phyloP scores from a whole-genome alignment of 2,888 invertebrate genomes.

The Nephrotoma guestfalica region DNA sequence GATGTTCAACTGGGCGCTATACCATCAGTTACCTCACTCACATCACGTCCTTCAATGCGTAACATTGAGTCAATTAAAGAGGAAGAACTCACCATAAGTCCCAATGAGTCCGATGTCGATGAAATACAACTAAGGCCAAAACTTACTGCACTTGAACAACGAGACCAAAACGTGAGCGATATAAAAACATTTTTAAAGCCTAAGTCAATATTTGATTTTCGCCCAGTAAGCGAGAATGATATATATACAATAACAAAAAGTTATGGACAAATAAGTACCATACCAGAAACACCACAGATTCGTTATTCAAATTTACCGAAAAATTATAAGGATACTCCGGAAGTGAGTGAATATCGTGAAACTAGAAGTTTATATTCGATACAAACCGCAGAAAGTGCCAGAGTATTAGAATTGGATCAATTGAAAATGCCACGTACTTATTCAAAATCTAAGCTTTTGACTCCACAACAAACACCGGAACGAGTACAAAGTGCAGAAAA shows the following conservation, averaged over 20 bases:
- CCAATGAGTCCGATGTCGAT: not conserved
- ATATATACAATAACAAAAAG: slow-evolving; percentile 28
- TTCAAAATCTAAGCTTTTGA: slow-evolving; percentile 30
- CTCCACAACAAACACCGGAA: slow-evolving; percentile 15
- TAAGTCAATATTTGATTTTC: slow-evolving; percentile 22
- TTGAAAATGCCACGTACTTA: slow-evolving; percentile 46
- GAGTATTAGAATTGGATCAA: slow-evolving; percentile 37
- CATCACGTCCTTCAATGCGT: not conserved
- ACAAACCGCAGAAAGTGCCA: slow-evolving; percentile 35
- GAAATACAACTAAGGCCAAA: not conserved
- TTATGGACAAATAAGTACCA: slow-evolving; percentile 28
- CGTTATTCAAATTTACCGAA: slow-evolving; percentile 30
- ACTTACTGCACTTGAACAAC: not conserved
- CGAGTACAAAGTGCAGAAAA: slow-evolving; percentile 19
- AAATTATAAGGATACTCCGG: slow-evolving; percentile 32
- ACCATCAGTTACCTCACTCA: not conserved
- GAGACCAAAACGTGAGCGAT: not conserved
- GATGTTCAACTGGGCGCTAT: not conserved
- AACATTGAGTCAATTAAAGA: not conserved
- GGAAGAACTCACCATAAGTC: not conserved
- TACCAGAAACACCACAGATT: slow-evolving; percentile 33
- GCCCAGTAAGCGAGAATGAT: slow-evolving; percentile 28
- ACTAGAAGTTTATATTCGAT: slow-evolving; percentile 32
- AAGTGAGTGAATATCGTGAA: slow-evolving; percentile 31
- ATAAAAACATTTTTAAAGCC: not conserved